phyloP scores from a whole-genome alignment of 2,888 invertebrate genomes.

The Sarcophaga variegata region DNA sequence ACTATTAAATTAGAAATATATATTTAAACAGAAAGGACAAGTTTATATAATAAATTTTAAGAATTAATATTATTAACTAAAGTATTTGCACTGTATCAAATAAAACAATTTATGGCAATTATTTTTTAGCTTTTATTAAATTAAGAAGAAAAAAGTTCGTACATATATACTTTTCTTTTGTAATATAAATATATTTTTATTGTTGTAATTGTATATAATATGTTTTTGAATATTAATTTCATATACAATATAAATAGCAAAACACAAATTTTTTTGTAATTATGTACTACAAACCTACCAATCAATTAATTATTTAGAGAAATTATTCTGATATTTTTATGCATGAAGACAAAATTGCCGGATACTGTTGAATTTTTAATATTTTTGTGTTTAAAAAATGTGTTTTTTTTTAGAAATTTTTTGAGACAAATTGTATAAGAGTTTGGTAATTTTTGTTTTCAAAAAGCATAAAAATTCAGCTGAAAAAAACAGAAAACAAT shows the following conservation, averaged over 20 bases:
- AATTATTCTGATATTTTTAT: constrained; percentile 59
- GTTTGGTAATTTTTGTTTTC: not conserved
- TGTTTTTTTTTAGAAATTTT: not conserved
- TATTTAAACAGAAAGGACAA: constrained; percentile 31
- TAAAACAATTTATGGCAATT: constrained; percentile 44
- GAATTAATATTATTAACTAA: constrained; percentile 57
- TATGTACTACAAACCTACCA: constrained; percentile 75
- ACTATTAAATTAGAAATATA: constrained; percentile 20
- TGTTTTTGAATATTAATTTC: constrained; percentile 48
- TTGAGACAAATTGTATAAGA: not conserved
- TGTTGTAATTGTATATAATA: constrained; percentile 66
- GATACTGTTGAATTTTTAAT: not conserved
- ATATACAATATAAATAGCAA: constrained; percentile 17
- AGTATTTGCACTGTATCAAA: constrained; percentile 66
- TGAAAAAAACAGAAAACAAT: constrained; percentile 33
- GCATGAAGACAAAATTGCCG: constrained; percentile 41
- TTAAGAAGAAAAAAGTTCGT: not conserved
- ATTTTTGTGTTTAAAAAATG: constrained; percentile 1
- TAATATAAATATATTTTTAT: constrained; percentile 61
- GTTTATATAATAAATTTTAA: constrained; percentile 46
- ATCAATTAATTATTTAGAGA: constrained; percentile 80
- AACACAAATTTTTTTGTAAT: constrained; percentile 45
- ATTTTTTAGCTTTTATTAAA: constrained; percentile 70
- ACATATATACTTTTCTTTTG: constrained; percentile 64
- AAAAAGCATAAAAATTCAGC: constrained; percentile 48